Evolutionary conservation across 2,888 invertebrate species (phyloP).

Genomic region (Rhagium mordax): DNA sequence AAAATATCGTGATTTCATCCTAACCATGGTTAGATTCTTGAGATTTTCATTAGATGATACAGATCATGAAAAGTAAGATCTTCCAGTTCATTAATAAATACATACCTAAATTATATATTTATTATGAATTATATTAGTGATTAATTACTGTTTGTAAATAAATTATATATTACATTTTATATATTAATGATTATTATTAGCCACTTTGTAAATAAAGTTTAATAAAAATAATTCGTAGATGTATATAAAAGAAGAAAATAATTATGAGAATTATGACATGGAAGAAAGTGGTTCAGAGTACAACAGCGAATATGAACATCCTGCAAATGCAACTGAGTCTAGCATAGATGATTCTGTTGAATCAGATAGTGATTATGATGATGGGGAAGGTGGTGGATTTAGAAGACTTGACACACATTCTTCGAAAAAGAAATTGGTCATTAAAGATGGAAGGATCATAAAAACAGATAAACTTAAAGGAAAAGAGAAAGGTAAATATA

Average conservation of each 20-base stretch:
- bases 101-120: too few species aligned
- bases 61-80: too few species aligned
- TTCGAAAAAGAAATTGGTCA: slow-evolving; percentile 81
- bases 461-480: slow-evolving; percentile 76
- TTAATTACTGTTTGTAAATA: too few species aligned
- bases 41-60: too few species aligned
- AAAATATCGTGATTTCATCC: too few species aligned
- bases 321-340: slow-evolving; percentile 60
- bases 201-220: too few species aligned
- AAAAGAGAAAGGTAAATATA: slow-evolving; percentile 64
- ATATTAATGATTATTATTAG: too few species aligned
- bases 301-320: slow-evolving; percentile 66
- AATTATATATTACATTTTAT: too few species aligned
- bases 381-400: slow-evolving; percentile 70
- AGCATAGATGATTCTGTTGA: slow-evolving; percentile 65
- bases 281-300: slow-evolving; percentile 67
- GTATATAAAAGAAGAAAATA: slow-evolving; percentile 46
- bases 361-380: slow-evolving; percentile 64
- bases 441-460: slow-evolving; percentile 79
- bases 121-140: too few species aligned
- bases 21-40: too few species aligned
- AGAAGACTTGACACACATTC: slow-evolving; percentile 71
- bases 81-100: too few species aligned
- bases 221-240: background rate
- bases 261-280: slow-evolving; percentile 62